phyloP scores from a whole-genome alignment of 2,113 vertebrate species.

The Melospiza georgiana region DNA sequence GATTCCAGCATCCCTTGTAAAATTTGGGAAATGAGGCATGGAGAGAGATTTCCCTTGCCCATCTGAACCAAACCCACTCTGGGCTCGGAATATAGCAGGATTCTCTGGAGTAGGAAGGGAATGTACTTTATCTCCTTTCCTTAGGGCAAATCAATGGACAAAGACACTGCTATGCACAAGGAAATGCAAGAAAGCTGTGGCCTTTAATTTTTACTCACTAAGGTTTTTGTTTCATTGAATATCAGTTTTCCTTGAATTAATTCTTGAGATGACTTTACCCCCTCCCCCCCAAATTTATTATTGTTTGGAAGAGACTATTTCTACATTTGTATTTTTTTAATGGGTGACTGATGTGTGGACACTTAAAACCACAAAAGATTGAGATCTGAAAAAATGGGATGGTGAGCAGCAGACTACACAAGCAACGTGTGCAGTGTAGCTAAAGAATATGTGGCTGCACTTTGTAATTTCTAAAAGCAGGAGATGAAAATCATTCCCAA shows the following conservation, averaged over 20 bases:
- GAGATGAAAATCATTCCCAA: neutral
- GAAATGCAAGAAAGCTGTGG: constrained; percentile 10
- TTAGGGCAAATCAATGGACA: constrained; percentile 52
- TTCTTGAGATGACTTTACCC: neutral
- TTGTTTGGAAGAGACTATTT: neutral
- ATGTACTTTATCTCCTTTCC: constrained; percentile 34
- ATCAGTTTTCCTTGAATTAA: neutral
- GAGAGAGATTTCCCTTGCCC: constrained; percentile 13
- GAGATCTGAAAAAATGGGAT: neutral
- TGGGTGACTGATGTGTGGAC: neutral
- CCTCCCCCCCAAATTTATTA: neutral
- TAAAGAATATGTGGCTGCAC: neutral
- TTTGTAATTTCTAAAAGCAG: neutral
- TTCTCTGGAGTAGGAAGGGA: constrained; percentile 9
- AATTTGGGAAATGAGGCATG: constrained; percentile 36
- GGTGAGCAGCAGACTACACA: neutral
- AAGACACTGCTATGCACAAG: constrained; percentile 15
- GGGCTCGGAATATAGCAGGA: neutral
- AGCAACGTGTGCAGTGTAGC: neutral
- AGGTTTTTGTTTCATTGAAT: neutral
- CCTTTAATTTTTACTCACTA: neutral
- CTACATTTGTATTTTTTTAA: neutral
- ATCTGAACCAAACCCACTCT: neutral
- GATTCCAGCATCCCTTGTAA: constrained; percentile 42
- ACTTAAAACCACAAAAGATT: neutral